Conservation (phyloP, 2,797 vertebrate genomes). For the Aphelocoma californica region DNA sequence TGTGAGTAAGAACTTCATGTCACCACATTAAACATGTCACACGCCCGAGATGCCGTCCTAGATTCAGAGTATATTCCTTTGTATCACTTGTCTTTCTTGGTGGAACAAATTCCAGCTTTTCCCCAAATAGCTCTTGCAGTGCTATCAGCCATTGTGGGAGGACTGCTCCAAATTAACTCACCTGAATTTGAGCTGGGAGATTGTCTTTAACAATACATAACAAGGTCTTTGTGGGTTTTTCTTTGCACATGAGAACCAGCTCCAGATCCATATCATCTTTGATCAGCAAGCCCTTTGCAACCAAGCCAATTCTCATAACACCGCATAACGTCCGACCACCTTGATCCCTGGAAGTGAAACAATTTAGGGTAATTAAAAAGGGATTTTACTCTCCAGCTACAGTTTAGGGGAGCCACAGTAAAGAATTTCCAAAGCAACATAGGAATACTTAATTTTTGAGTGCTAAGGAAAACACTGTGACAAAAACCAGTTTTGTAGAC, state of each 20-base stretch:
- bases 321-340: conserved; percentile 90
- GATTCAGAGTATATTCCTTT: background rate
- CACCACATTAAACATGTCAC: background rate
- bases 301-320: conserved; percentile 96
- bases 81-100: background rate
- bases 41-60: background rate
- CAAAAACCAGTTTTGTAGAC: background rate
- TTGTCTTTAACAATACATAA: conserved; percentile 90
- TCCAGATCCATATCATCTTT: conserved; percentile 98
- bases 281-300: conserved; percentile 97
- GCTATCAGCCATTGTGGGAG: background rate
- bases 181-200: conserved; percentile 95
- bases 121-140: background rate
- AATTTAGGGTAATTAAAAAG: conserved; percentile 29
- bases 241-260: conserved; percentile 97
- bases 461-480: background rate
- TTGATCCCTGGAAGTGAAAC: conserved; percentile 82
- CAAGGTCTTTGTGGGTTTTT: conserved; percentile 94
- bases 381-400: background rate
- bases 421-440: background rate
- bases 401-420: background rate
- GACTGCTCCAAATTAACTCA: conserved; percentile 69
- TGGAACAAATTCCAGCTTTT: background rate
- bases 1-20: background rate
- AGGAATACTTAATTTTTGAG: background rate